Evolutionary conservation across 2,888 invertebrate species (phyloP).

Genomic region (Trachelus stipa): DNA sequence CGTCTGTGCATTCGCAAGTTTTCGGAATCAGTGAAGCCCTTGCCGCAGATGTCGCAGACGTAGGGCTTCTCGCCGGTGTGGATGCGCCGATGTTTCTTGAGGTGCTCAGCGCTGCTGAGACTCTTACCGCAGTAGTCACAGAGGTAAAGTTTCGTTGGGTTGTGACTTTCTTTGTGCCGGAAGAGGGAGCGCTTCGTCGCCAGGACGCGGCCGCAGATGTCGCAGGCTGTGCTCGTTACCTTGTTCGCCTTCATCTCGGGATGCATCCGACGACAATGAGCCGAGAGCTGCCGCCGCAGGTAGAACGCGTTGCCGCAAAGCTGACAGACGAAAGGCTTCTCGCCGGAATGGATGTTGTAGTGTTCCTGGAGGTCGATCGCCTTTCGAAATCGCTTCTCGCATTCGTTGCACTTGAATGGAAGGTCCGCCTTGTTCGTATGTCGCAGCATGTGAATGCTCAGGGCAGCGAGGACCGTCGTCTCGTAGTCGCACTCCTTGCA

Average conservation of each 20-base stretch:
- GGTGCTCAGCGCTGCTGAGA: slow-evolving; percentile 66
- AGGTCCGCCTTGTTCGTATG: slow-evolving; percentile 58
- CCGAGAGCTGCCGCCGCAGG: slow-evolving; percentile 57
- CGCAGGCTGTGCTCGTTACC: slow-evolving; percentile 60
- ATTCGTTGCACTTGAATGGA: slow-evolving; percentile 61
- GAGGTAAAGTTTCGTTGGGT: slow-evolving; percentile 62
- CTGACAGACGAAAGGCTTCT: slow-evolving; percentile 60
- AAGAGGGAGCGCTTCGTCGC: slow-evolving; percentile 60
- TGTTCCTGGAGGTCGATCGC: slow-evolving; percentile 62
- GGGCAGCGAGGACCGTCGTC: slow-evolving; percentile 57
- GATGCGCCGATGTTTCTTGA: slow-evolving; percentile 67
- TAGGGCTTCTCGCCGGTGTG: slow-evolving; percentile 71
- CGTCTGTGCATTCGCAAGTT: slow-evolving; percentile 66
- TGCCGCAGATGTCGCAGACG: slow-evolving; percentile 67
- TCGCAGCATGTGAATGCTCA: slow-evolving; percentile 58
- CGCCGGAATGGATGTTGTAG: slow-evolving; percentile 63
- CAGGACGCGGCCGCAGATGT: slow-evolving; percentile 61
- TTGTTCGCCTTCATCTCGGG: slow-evolving; percentile 62
- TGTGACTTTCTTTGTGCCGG: slow-evolving; percentile 61
- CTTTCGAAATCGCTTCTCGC: slow-evolving; percentile 59
- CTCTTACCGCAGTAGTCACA: slow-evolving; percentile 70
- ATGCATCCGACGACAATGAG: slow-evolving; percentile 57
- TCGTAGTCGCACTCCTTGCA: slow-evolving; percentile 65
- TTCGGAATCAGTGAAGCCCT: slow-evolving; percentile 66
- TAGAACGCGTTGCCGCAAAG: slow-evolving; percentile 54